Base-by-base conservation (phyloP, 2,888 invertebrate species). In the Plutella xylostella region DNA sequence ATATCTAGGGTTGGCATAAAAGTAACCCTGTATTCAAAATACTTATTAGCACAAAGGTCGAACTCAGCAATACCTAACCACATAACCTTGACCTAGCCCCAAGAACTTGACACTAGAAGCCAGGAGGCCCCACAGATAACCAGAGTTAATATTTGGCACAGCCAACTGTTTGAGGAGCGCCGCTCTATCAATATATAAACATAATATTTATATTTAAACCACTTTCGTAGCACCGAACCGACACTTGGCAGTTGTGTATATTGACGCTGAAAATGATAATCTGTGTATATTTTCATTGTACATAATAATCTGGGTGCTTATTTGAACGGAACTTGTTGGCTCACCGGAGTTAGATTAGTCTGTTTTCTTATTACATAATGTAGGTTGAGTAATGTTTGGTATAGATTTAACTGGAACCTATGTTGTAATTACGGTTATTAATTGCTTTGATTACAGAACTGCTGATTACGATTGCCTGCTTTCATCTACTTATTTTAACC, bases 151-250 rank as follows among this genome's bases (percentile, higher is more conserved):
- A 83, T 83, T n/a, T 83, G 79, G 78, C 79, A 75, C 56, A 76
- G 71, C 66, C 75, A 66, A 54, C 59, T 79, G 80, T 83, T 82
- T 83, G 82, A 73, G 69, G 69, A 74, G 67, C 79, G 78, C 76
- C 62, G 65, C 79, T 80, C 76, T 83, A 82, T 82, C 82, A 83
- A 83, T 82, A 82, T 80, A 80, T 82, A 82, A 78, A 83, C 80
- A 82, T 72, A 77, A 80, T 82, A 79, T 83, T 82, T 82, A 80
- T 82, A 77, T 80, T 77, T 77, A 71, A 68, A 66, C 64, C 70
- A 65, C 69, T 75, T 74, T 75, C 64, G 68, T n/a, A n/a, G n/a
- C n/a, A n/a, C n/a, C n/a, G 72, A 66, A 56, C 63, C 61, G 63
- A 63, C 51, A 60, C 62, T 60, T 60, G 59, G 62, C 69, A 72